Evolutionary conservation across 1,140 invertebrate genomes (phyloP), one percentile per base, ranked within the genome.

Genomic region (Hylaeus volcanicus): DNA sequence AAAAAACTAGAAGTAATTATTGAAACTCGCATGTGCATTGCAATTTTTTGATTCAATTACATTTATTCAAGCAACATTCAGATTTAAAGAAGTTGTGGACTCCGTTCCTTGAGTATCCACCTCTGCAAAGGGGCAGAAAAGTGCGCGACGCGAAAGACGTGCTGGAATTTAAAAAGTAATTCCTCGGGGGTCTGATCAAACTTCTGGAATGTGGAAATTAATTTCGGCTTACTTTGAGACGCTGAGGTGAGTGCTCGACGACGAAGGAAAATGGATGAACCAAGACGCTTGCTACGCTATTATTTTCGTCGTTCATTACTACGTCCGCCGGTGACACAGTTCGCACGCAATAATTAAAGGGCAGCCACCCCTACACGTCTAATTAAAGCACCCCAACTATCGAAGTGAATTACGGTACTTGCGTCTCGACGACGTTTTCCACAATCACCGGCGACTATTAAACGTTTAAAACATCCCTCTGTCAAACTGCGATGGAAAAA

Each of bases 301-400:
- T 83, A 83, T 87, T 86, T 86, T 86, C 84, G 74, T 76, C 81
- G 70, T 86, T 86, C 80, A 86, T 86, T 86, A 82, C 56, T 58
- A 85, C 72, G 68, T 43, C 65, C 48, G 48, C 78, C 64, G 56
- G 55, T 76, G 75, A 86, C 79, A 86, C 45, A 86, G 63, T 83
- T 85, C 80, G 68, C 80, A 83, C 72, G 60, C 66, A 82, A 86
- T 86, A 86, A 86, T 86, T 86, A 86, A 86, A 86, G 75, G 84
- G 43, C 72, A 41, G 12, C 43, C 9, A 9, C 63, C 39, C 61
- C 63, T 68, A 74, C 75, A 60, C 68, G 75, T 86, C 80, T 86
- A 86, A 86, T 86, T 86, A 86, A 86, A 86, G 84, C 71, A 79
- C 41, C 63, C 56, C 86, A 86, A 86, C 83, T 86, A 86, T 86